Evolutionary conservation across 2,797 vertebrate species (phyloP).

Genomic region (Cephalopachus bancanus): DNA sequence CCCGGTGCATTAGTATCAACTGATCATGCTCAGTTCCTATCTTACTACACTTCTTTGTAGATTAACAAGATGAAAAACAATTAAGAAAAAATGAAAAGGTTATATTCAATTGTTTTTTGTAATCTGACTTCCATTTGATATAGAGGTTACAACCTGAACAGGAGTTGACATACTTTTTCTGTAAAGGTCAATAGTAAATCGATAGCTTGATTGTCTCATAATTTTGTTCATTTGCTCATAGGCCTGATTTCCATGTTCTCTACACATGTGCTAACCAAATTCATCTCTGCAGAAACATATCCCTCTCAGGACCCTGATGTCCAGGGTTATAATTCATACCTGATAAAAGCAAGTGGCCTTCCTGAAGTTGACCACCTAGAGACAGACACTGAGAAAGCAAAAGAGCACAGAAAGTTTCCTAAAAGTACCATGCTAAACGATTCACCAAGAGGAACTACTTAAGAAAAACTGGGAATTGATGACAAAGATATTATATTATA

Average conservation of each 20-base stretch:
- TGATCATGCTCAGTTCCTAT: background rate
- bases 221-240: background rate
- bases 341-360: background rate
- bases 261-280: background rate
- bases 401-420: background rate
- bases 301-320: background rate
- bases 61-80: background rate
- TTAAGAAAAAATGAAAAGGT: background rate
- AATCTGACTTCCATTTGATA: background rate
- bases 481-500: background rate
- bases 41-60: background rate
- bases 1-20: background rate
- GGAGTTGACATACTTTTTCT: background rate
- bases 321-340: background rate
- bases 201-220: background rate
- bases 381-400: background rate
- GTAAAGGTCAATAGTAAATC: background rate
- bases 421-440: background rate
- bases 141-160: background rate
- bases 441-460: background rate
- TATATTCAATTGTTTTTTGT: background rate
- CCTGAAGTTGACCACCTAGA: background rate
- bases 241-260: background rate
- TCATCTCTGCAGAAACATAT: background rate
- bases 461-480: background rate